Percentiles rank a stretch among this genome's conserved stretches.
Conservation (phyloP, 1,140 invertebrate genomes). For the Calliopsis andreniformis region DNA sequence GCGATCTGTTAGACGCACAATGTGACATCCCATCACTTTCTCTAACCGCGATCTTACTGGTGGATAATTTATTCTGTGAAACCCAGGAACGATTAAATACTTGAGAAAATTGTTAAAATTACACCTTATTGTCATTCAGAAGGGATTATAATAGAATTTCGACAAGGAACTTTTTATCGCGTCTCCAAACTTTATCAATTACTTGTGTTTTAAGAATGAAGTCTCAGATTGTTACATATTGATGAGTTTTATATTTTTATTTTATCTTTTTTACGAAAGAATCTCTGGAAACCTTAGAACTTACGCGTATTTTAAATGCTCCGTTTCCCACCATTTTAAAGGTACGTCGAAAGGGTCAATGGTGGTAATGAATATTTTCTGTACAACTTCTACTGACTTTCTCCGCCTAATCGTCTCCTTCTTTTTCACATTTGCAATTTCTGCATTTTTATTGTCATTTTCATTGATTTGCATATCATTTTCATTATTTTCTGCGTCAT, state of each 20-base stretch:
- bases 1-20: slow-evolving; percentile 52
- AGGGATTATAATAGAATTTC: too few species aligned
- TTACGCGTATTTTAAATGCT: slow-evolving; percentile 54
- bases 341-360: slow-evolving; percentile 24
- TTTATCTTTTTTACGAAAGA: too few species aligned
- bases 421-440: not conserved
- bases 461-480: not conserved
- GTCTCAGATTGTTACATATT: too few species aligned
- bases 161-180: too few species aligned
- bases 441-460: not conserved
- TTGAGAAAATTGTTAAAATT: too few species aligned
- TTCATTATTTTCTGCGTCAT: too few species aligned
- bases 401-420: not conserved
- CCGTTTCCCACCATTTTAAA: slow-evolving; percentile 51
- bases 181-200: too few species aligned
- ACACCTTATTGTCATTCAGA: not conserved
- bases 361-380: not conserved
- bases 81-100: not conserved
- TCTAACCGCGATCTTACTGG: slow-evolving; percentile 41
- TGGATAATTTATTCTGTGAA: slow-evolving; percentile 41
- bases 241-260: too few species aligned
- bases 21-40: slow-evolving; percentile 36
- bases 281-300: too few species aligned
- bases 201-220: too few species aligned
- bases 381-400: not conserved